A percentile compares a stretch with the other conserved stretches of the same genome.
Conservation (phyloP, 2,797 vertebrate genomes). For the Rhynchotus rufescens region DNA sequence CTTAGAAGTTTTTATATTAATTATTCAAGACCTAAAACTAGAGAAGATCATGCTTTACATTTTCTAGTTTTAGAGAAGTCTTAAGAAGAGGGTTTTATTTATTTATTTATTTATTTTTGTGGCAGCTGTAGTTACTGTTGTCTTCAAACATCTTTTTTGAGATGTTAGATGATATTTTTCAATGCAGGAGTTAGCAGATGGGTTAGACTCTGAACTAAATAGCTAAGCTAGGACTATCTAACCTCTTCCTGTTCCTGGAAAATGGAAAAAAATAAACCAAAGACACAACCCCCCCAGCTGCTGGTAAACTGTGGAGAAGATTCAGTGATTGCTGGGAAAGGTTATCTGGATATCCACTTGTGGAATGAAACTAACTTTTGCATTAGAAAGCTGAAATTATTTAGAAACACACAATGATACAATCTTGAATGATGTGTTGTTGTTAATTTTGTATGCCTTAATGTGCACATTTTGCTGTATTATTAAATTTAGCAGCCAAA, state of each 20-base stretch:
- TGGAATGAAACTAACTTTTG: neutral
- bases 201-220: neutral
- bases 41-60: neutral
- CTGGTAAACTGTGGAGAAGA: neutral
- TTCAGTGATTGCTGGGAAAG: neutral
- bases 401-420: neutral
- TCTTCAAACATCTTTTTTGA: neutral
- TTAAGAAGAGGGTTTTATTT: neutral
- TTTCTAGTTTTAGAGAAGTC: neutral
- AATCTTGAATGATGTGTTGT: neutral
- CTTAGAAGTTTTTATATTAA: neutral
- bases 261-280: neutral
- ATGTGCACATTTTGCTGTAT: neutral
- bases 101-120: neutral
- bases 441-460: neutral
- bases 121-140: neutral
- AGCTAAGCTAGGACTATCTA: neutral
- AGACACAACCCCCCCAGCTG: neutral
- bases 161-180: neutral
- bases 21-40: neutral
- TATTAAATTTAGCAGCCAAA: neutral
- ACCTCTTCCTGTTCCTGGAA: neutral
- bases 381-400: neutral
- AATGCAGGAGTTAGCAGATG: neutral
- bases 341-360: neutral